phyloP scores from a whole-genome alignment of 2,888 invertebrate genomes.

The Dolichomitus sp. region DNA sequence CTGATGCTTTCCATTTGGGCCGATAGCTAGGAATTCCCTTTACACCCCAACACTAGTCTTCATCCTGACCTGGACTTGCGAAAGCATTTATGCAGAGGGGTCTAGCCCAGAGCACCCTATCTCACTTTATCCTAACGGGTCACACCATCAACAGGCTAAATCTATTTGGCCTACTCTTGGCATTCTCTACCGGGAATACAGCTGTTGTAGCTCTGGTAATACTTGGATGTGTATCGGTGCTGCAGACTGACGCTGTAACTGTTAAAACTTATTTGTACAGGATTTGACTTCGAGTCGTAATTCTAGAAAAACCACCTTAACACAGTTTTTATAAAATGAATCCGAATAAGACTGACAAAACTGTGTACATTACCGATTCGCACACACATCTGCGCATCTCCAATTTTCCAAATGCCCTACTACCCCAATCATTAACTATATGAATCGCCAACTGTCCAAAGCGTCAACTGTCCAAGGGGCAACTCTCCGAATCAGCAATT shows the following conservation, averaged over 20 bases:
- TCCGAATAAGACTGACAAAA: too few relatives aligned
- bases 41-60: slow-evolving; percentile 1
- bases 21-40: slow-evolving; percentile 35
- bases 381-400: too few relatives aligned
- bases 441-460: too few relatives aligned
- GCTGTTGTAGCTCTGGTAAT: not conserved
- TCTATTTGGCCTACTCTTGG: not conserved
- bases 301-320: too few relatives aligned
- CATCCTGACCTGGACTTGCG: slow-evolving; percentile 29
- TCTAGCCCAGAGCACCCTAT: not conserved
- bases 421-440: too few relatives aligned
- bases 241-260: not conserved
- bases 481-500: too few relatives aligned
- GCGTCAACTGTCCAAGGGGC: too few relatives aligned
- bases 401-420: too few relatives aligned
- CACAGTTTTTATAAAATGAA: too few relatives aligned
- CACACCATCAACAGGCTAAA: slow-evolving; percentile 24
- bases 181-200: not conserved
- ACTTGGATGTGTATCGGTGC: not conserved
- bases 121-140: slow-evolving; percentile 10
- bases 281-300: too few relatives aligned
- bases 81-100: slow-evolving; percentile 27
- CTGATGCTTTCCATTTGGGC: slow-evolving; percentile 41
- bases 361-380: too few relatives aligned
- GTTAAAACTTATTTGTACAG: not conserved